Conservation (phyloP, 2,113 vertebrate species). For the Henicopernis longicauda region DNA sequence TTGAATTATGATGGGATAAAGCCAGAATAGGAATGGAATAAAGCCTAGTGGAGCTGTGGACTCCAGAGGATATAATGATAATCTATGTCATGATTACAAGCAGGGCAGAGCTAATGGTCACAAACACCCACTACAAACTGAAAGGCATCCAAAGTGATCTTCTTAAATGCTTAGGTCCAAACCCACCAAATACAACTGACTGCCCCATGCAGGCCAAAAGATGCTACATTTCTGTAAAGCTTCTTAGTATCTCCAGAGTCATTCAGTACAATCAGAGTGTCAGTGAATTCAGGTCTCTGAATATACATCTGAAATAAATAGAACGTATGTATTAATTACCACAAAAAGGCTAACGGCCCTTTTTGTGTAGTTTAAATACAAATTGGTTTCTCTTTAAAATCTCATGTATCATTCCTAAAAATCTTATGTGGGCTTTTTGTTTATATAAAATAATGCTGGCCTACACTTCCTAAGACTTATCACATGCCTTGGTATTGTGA, state of each 20-base stretch:
- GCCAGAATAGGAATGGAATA: not conserved
- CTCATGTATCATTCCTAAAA: not conserved
- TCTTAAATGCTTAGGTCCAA: not conserved
- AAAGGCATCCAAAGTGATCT: not conserved
- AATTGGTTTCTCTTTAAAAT: not conserved
- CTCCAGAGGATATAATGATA: not conserved
- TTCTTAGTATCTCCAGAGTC: not conserved
- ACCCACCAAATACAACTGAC: not conserved
- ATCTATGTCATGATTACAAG: not conserved
- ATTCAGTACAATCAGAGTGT: not conserved
- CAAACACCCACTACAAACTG: not conserved
- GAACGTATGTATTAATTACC: not conserved
- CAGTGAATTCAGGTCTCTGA: not conserved
- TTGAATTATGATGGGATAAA: not conserved
- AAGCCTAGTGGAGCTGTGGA: not conserved
- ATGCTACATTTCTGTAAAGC: not conserved
- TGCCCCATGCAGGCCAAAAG: not conserved
- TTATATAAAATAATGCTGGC: not conserved
- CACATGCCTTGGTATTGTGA: not conserved
- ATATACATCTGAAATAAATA: not conserved
- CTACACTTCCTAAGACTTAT: not conserved
- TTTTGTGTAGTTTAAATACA: not conserved
- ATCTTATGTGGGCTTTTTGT: not conserved
- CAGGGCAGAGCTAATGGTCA: not conserved
- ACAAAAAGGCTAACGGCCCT: not conserved